These are phyloP conservation scores for Chironomus striatipennis DNA, from an alignment of 1,140 invertebrate genomes.

Conservation along the genomic window DNA sequence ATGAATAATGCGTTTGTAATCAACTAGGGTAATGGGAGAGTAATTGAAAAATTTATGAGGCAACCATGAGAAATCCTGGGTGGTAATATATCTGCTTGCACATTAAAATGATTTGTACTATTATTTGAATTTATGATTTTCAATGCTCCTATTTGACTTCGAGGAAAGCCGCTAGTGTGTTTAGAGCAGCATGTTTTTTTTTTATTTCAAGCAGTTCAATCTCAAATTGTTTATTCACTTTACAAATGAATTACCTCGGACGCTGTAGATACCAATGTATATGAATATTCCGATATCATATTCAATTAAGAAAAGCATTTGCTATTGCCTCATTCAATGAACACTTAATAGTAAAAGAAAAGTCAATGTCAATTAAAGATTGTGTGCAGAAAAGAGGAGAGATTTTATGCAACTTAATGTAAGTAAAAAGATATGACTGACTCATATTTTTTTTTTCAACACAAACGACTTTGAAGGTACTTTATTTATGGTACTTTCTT, in stretches of 20 bases:
- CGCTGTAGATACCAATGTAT: too few species aligned
- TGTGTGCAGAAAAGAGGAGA: too few species aligned
- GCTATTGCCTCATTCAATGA: not conserved
- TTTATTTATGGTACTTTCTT: too few species aligned
- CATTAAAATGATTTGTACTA: slow-evolving; percentile 21
- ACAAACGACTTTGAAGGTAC: too few species aligned
- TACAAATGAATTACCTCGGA: too few species aligned
- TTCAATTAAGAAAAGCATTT: slow-evolving; percentile 4
- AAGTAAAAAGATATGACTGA: too few species aligned
- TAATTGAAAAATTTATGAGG: slow-evolving; percentile 9
- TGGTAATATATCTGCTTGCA: slow-evolving; percentile 12
- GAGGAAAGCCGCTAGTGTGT: not conserved
- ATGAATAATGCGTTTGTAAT: too few species aligned
- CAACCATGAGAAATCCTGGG: not conserved
- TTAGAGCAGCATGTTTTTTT: not conserved
- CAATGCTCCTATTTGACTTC: not conserved
- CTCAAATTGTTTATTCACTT: too few species aligned
- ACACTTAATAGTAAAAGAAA: not conserved
- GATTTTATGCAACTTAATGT: too few species aligned
- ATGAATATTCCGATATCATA: not conserved
- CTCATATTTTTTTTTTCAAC: too few species aligned
- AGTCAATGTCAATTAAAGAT: too few species aligned
- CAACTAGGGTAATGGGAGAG: not conserved
- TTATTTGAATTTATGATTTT: slow-evolving; percentile 21
- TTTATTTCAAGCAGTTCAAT: not conserved